Base-by-base conservation (phyloP, 2,888 invertebrate species). In the Camptogramma bilineatum region DNA sequence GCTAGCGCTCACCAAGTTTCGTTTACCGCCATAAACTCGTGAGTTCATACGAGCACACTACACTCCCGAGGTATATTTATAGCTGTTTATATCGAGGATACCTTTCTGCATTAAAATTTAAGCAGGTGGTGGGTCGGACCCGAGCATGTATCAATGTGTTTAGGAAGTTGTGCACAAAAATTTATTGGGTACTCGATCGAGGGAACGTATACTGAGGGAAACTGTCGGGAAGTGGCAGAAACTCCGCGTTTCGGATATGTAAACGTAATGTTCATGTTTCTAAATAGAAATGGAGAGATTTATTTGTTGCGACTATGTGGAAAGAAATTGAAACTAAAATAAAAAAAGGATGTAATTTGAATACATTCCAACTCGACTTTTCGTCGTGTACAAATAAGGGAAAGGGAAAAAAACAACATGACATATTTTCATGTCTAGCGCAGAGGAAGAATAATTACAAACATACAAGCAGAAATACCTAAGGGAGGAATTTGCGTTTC, bases 81-180 rank as follows among this genome's bases (percentile, higher is more conserved):
- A 62, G 47, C 21, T 56, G 18, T 48, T 39, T 60, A 59, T 63
- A 67, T 66, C 50, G 51, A 44, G 68, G 59, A 68, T 72, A 70
- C 72, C 70, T 71, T 68, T 69, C 67, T 69, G 66, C 69, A 71
- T 75, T 71, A 75, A 75, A 73, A 71, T 75, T 75, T 73, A 70
- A 75, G 71, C 70, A 70, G 70, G 73, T 73, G 73, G 69, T 65
- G 62, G 73, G 67, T 66, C 52, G 55, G 62, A 67, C 68, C 71
- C 68, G 51, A 66, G 65, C 72, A 66, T 70, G 72, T 73, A 68
- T 73, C 73, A 72, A 75, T 72, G 71, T 73, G 71, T 73, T 73
- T 71, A 72, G 72, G 72, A 75, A 73, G 71, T 69, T 72, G 65
- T 73, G 68, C 60, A 66, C 69, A 71, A 67, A 69, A 72, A 73